Evolutionary conservation across 2,113 vertebrate species (phyloP).

Genomic region (Rhinolophus sinicus): DNA sequence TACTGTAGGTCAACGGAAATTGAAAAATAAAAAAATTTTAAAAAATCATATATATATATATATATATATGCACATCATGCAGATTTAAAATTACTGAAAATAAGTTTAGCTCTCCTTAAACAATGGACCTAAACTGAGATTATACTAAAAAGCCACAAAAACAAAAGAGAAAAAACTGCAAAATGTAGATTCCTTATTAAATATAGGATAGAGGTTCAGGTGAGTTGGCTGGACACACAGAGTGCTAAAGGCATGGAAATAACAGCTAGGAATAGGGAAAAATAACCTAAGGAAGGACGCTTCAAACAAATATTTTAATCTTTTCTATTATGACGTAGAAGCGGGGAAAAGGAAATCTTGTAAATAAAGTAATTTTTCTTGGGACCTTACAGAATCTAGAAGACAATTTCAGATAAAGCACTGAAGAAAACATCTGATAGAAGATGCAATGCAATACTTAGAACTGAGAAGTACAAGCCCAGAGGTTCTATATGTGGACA

Average conservation of each 20-base stretch:
- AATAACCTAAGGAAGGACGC: not conserved
- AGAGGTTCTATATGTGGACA: not conserved
- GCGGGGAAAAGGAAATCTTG: not conserved
- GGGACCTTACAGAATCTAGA: not conserved
- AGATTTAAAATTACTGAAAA: constrained; percentile 43
- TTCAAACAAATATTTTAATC: constrained; percentile 1
- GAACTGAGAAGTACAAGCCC: not conserved
- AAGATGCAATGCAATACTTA: not conserved
- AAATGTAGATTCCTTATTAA: not conserved
- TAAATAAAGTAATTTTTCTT: not conserved
- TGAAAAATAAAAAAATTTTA: not conserved
- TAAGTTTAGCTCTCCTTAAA: constrained; percentile 33
- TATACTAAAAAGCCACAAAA: constrained; percentile 27
- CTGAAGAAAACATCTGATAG: not conserved
- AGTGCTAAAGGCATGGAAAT: not conserved
- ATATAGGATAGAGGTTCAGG: not conserved
- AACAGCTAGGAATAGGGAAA: not conserved
- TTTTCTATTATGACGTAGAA: not conserved
- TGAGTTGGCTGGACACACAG: not conserved
- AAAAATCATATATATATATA: not conserved
- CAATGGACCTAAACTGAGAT: not conserved
- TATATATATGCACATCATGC: not conserved
- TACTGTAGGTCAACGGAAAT: not conserved
- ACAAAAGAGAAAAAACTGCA: constrained; percentile 40
- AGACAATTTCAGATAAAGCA: constrained; percentile 38